These are phyloP conservation scores for Bostrychus sinensis DNA, from an alignment of 2,113 vertebrate genomes.

Conservation along the genomic window DNA sequence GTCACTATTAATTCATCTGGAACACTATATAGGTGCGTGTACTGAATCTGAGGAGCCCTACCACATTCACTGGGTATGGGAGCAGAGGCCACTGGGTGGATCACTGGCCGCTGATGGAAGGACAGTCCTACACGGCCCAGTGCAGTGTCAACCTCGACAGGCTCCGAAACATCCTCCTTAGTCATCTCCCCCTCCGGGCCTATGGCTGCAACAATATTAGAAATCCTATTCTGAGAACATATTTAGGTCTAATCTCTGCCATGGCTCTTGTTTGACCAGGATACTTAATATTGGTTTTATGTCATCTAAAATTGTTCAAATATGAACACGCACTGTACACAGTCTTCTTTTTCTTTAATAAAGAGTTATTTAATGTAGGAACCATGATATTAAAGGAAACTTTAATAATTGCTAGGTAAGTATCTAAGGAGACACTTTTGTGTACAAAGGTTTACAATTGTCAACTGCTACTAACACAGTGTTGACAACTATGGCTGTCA, in stretches of 20 bases:
- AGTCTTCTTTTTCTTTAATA: not conserved
- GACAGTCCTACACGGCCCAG: slow-evolving; percentile 76
- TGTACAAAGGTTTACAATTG: not conserved
- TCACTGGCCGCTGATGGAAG: slow-evolving; percentile 74
- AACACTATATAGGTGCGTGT: not conserved
- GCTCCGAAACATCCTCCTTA: slow-evolving; percentile 79
- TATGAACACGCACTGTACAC: not conserved
- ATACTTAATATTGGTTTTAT: slow-evolving; percentile 8
- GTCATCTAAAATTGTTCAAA: not conserved
- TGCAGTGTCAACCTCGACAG: slow-evolving; percentile 78
- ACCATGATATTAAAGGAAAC: not conserved
- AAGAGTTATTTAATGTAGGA: not conserved
- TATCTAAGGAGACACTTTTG: not conserved
- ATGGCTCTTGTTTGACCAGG: not conserved
- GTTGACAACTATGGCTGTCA: slow-evolving; percentile 3
- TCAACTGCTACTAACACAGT: too few relatives aligned
- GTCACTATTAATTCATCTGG: not conserved
- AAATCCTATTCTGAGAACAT: slow-evolving; percentile 58
- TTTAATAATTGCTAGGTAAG: not conserved
- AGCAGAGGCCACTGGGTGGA: slow-evolving; percentile 92
- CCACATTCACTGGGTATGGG: slow-evolving; percentile 96
- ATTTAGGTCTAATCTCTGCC: slow-evolving; percentile 51
- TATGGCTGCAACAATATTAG: slow-evolving; percentile 44
- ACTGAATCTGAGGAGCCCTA: slow-evolving; percentile 64
- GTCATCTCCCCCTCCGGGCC: slow-evolving; percentile 79